Evolutionary conservation across 64 coral and sea anemone species (phyloP), one percentile per base, ranked within the genome.

Genomic region (Pocillopora verrucosa): DNA sequence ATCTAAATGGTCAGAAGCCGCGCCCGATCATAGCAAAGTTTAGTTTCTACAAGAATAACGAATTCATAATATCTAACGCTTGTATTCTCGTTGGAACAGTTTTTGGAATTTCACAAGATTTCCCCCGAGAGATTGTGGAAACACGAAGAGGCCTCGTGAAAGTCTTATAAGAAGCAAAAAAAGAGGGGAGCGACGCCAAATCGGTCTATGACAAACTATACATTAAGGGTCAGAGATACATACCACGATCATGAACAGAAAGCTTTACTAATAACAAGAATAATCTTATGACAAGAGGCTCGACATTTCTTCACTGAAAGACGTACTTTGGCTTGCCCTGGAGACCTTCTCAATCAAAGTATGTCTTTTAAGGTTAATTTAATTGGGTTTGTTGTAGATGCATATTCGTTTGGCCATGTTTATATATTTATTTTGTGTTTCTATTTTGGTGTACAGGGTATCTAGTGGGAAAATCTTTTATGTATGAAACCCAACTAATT

Each of bases 161-260:
- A 45, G 74, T 76, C 14, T 41, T 76, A 16, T 41, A 76, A 76
- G 74, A 76, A 76, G 74, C 36, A 45, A 76, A 76, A 37, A 76
- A 76, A 76, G 35, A 45, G 74, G 74, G 74, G 34, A 34, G 22
- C 56, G 58, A 59, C 14, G 56, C 25, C 19, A 59, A 79, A 79
- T 26, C 60, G 10, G 10, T 24, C 17, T 59, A 79, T 11, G 77
- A 79, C 24, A 80, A 80, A 61, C 58, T 80, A 24, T 61, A 35
- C n/a, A 60, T 80, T n/a, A 14, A 82, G 2, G 79, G 60, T 30
- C 59, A 22, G 61, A 17, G 60, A 45, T 82, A 65, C 60, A 64
- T n/a, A 82, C 79, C 59, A 80, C 14, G 58, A n/a, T 14, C n/a
- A 13, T 22, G 20, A 80, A 80, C 12, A 80, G 9, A 10, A 17